Percentiles rank a stretch among this genome's conserved stretches.
Evolutionary conservation across 2,888 invertebrate species (phyloP).

Genomic region (Agrochola litura): DNA sequence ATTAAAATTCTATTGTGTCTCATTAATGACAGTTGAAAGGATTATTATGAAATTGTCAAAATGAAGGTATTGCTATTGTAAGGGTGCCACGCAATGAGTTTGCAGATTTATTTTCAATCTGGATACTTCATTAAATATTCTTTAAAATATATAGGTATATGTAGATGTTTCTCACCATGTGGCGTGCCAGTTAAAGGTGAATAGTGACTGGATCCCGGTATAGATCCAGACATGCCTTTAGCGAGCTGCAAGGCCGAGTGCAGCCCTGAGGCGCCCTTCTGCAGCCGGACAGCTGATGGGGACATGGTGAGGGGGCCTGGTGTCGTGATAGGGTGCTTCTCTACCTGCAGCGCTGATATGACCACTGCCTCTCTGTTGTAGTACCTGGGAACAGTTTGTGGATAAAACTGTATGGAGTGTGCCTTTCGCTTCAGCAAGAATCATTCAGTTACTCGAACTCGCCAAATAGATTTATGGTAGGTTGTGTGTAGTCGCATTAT

Average conservation of each 20-base stretch:
- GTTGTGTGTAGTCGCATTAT: constrained; percentile 1
- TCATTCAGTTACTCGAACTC: constrained; percentile 8
- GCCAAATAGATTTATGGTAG: constrained; percentile 12
- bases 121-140: neutral
- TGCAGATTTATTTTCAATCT: neutral
- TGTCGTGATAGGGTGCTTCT: constrained; percentile 97
- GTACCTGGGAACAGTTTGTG: constrained; percentile 91
- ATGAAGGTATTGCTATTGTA: neutral
- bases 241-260: constrained; percentile 90
- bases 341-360: constrained; percentile 97
- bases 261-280: constrained; percentile 86
- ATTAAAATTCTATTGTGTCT: too few relatives aligned
- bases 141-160: too few relatives aligned
- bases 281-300: constrained; percentile 91
- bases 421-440: constrained; percentile 32
- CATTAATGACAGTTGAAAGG: too few relatives aligned
- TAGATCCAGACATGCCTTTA: constrained; percentile 85
- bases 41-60: neutral
- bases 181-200: constrained; percentile 92
- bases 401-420: neutral
- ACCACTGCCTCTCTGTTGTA: constrained; percentile 98
- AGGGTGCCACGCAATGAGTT: too few relatives aligned
- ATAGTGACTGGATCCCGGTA: constrained; percentile 91
- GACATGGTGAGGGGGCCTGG: constrained; percentile 95
- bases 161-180: constrained; percentile 75